phyloP scores from a whole-genome alignment of 2,888 invertebrate species.

The Pristionchus entomophagus region DNA sequence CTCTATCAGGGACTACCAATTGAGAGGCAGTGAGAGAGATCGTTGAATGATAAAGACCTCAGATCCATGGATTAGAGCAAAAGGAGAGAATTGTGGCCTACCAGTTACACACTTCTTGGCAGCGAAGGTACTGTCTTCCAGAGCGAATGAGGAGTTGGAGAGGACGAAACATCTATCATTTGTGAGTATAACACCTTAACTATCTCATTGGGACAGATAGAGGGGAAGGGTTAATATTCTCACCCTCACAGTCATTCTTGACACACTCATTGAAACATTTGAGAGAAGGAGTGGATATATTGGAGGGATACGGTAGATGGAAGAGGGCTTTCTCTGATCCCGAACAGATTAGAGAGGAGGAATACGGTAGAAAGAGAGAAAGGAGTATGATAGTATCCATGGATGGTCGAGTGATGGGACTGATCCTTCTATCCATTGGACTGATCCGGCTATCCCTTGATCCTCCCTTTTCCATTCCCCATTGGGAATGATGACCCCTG shows the following conservation, averaged over 20 bases:
- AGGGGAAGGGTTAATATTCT: neutral
- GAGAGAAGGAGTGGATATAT: neutral
- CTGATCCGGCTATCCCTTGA: neutral
- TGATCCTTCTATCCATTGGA: neutral
- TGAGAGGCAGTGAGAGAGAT: slow-evolving; percentile 8
- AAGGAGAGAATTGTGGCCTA: neutral
- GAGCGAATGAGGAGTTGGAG: neutral
- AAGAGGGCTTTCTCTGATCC: neutral
- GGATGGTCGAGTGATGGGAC: neutral
- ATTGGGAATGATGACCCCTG: slow-evolving; percentile 30
- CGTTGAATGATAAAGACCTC: neutral
- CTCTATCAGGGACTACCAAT: slow-evolving; percentile 41
- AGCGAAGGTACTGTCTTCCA: slow-evolving; percentile 15
- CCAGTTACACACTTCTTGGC: slow-evolving; percentile 22
- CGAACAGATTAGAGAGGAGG: neutral
- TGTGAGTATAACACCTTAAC: neutral
- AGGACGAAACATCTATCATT: neutral
- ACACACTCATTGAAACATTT: slow-evolving; percentile 19
- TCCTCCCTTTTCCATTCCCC: slow-evolving; percentile 16
- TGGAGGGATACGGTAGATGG: slow-evolving; percentile 45
- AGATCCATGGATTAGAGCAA: too few relatives aligned
- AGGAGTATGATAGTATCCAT: slow-evolving; percentile 3
- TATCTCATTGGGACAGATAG: neutral
- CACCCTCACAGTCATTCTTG: slow-evolving; percentile 24
- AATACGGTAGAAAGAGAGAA: neutral